Conservation (phyloP, 1,140 invertebrate genomes). For the Anoplolepis gracilipes region DNA sequence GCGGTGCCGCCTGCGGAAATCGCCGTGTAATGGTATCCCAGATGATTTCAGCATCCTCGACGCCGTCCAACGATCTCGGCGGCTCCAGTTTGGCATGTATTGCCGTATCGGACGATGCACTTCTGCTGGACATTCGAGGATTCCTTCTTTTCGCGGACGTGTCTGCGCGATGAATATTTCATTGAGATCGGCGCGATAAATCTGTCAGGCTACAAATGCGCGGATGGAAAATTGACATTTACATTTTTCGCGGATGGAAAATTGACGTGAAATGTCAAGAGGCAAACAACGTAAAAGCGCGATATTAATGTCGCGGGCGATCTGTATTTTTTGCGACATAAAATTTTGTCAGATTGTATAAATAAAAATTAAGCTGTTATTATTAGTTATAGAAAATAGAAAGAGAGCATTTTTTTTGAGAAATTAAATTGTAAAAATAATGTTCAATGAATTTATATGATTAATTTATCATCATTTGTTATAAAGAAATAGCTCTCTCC, state of each 20-base stretch:
- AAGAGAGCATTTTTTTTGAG: slow-evolving; percentile 13
- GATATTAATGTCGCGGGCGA: slow-evolving; percentile 14
- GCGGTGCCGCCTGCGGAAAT: slow-evolving; percentile 77
- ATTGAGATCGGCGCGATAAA: slow-evolving; percentile 22
- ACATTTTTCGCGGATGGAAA: slow-evolving; percentile 15
- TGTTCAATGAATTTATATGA: neutral
- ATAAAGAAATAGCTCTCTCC: neutral
- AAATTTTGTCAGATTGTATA: neutral
- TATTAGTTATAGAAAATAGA: neutral
- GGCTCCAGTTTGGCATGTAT: slow-evolving; percentile 53
- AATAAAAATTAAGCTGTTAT: neutral
- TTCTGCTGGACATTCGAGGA: slow-evolving; percentile 39
- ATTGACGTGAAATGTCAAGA: slow-evolving; percentile 35
- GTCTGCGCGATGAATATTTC: slow-evolving; percentile 45
- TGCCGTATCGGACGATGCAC: slow-evolving; percentile 28
- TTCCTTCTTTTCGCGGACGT: neutral
- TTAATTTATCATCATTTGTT: neutral
- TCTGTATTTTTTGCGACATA: slow-evolving; percentile 41
- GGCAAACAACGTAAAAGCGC: slow-evolving; percentile 51
- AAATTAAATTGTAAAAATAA: neutral
- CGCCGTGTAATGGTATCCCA: slow-evolving; percentile 75
- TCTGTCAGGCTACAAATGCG: neutral
- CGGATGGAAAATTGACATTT: slow-evolving; percentile 39
- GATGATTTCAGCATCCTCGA: slow-evolving; percentile 72
- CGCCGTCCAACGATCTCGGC: slow-evolving; percentile 70